These are phyloP conservation scores for Colaptes auratus DNA, from an alignment of 2,113 vertebrate species.

Conservation along the genomic window DNA sequence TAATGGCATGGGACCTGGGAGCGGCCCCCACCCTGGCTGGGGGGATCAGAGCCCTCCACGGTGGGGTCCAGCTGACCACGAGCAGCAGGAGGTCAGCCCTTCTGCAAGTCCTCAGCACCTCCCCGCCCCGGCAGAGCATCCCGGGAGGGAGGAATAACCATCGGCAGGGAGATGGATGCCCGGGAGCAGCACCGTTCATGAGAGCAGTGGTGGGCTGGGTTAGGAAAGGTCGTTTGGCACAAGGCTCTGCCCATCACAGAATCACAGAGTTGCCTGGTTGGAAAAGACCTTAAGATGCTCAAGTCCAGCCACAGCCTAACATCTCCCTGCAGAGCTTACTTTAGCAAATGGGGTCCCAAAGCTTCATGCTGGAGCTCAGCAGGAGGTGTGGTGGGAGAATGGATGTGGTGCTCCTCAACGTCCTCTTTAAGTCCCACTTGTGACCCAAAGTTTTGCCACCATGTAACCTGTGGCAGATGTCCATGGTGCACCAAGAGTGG, in stretches of 20 bases:
- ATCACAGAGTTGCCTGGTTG: no score
- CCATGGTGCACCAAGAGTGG: no score
- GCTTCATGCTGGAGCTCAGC: neutral
- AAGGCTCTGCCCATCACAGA: no score
- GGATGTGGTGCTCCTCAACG: rapidly evolving
- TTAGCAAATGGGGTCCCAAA: neutral
- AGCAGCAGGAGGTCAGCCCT: neutral
- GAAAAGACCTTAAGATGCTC: no score
- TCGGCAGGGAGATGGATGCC: neutral
- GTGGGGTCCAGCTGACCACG: rapidly evolving
- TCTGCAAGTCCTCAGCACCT: neutral
- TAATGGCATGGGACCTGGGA: neutral
- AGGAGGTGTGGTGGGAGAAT: neutral
- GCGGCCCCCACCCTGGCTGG: neutral
- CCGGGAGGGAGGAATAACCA: neutral
- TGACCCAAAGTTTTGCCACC: neutral
- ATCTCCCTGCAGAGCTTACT: neutral
- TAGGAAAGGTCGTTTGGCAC: no score
- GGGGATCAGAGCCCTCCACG: neutral
- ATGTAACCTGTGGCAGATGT: neutral
- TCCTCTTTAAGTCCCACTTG: neutral
- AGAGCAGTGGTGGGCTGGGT: neutral
- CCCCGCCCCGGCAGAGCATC: neutral
- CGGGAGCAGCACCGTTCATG: rapidly evolving
- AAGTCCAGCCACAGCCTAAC: no score